These are phyloP conservation scores for Poecilobothrus nobilitatus DNA, from an alignment of 2,888 invertebrate genomes.

Conservation along the genomic window DNA sequence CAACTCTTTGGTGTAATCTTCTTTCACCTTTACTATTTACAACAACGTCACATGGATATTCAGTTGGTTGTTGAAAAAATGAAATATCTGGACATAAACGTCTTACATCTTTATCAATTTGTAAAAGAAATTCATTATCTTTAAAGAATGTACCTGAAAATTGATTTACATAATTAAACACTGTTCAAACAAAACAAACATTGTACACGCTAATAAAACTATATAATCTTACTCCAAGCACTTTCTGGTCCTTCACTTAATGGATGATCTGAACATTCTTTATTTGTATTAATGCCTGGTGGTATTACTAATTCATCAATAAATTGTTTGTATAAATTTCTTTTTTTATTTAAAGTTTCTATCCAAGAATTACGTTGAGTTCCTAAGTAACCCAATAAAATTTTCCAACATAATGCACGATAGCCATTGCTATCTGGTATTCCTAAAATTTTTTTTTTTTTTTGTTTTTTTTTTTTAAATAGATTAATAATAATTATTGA, in stretches of 20 bases:
- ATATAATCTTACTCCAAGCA: constrained; percentile 63
- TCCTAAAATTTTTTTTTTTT: constrained; percentile 49
- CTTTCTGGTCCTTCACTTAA: constrained; percentile 89
- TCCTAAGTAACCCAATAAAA: constrained; percentile 78
- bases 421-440: constrained; percentile 80
- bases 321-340: constrained; percentile 72
- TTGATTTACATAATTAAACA: not conserved
- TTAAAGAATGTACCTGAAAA: constrained; percentile 66
- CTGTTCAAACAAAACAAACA: not conserved
- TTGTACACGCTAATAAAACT: not conserved
- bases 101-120: constrained; percentile 96
- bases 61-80: constrained; percentile 92
- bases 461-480: not conserved
- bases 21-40: constrained; percentile 74
- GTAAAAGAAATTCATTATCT: constrained; percentile 93
- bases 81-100: constrained; percentile 92
- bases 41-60: constrained; percentile 75
- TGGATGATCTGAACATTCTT: constrained; percentile 67
- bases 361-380: constrained; percentile 59
- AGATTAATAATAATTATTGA: not conserved
- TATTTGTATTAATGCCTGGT: constrained; percentile 58
- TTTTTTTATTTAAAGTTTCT: constrained; percentile 60
- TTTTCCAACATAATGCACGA: constrained; percentile 79
- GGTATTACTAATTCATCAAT: constrained; percentile 84
- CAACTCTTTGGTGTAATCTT: constrained; percentile 79